Base-by-base conservation (phyloP, 1,140 invertebrate species). In the Gonioctena quinquepunctata region DNA sequence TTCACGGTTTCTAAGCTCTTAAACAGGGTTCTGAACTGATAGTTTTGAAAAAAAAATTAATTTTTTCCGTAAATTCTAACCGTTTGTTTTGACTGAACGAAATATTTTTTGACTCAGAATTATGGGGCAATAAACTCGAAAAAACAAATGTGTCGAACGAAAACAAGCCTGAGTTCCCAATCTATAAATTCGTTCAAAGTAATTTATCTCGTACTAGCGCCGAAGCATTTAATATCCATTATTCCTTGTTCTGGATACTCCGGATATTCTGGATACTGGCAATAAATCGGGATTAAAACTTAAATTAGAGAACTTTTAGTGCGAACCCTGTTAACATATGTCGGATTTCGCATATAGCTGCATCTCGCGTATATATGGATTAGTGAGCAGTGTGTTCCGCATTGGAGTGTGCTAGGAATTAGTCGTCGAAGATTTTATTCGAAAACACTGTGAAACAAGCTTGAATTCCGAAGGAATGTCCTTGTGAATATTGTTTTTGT, bases 221-320 rank as follows among this genome's bases (percentile, higher is more conserved):
- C 68, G 68, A 69, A 69, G 68, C 61, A 69, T 69, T 69, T 69
- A 69, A 69, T 70, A 70, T 65, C 69, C 62, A 70, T 70, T 70
- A 70, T 66, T 11, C 33, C 33, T 42, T 42, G 33, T 42, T 42
- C 33, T 11, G 33, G 33, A 42, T 66, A 62, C 56, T 59, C 52
- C 48, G 62, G 68, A 54, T 66, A 62, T 57, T 59, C 52, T 59
- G 62, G 68, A 54, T 70, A 54, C 62, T 63, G 27, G 62, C 52
- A 57, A 70, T 70, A 70, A 70, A 70, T 70, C 62, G 62, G 56
- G 69, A 70, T 70, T 70, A 70, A 66, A 70, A 70, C 69, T 70
- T 70, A 70, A 70, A 70, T 66, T 70, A 60, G 62, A 56, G 64
- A 70, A 70, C 69, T 70, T 70, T 70, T 65, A 69, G 42, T 69